phyloP scores from a whole-genome alignment of 2,113 vertebrate species.

The Nothocercus nigrocapillus region DNA sequence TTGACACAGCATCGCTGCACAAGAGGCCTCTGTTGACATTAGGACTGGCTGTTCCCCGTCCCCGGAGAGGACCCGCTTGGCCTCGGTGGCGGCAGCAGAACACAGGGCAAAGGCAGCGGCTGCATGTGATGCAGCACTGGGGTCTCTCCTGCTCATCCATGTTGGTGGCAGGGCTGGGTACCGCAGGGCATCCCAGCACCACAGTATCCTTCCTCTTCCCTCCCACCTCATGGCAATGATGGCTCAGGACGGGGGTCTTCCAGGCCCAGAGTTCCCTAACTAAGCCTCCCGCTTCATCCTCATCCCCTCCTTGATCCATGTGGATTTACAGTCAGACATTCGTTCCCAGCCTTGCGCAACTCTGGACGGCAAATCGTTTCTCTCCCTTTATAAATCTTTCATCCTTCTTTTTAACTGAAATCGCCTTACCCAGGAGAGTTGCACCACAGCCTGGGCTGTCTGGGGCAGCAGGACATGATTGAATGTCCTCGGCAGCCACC shows the following conservation, averaged over 20 bases:
- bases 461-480: background rate
- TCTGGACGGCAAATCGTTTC: background rate
- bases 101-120: background rate
- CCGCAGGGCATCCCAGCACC: background rate
- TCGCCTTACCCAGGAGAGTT: background rate
- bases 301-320: background rate
- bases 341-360: background rate
- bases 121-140: background rate
- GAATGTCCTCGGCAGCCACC: background rate
- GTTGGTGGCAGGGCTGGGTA: too few species aligned
- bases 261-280: background rate
- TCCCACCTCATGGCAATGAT: background rate
- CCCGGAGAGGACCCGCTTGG: background rate
- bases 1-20: slow-evolving; percentile 68
- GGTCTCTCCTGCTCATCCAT: background rate
- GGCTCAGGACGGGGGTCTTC: background rate
- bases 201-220: background rate
- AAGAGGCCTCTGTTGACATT: slow-evolving; percentile 72
- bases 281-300: background rate
- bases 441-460: background rate
- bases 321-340: background rate
- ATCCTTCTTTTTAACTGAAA: background rate
- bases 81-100: background rate
- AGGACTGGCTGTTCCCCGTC: slow-evolving; percentile 66
- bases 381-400: background rate